A percentile compares a stretch with the other conserved stretches of the same genome.
Conservation (phyloP, 2,797 vertebrate species). For the Catamblyrhynchus diadema region DNA sequence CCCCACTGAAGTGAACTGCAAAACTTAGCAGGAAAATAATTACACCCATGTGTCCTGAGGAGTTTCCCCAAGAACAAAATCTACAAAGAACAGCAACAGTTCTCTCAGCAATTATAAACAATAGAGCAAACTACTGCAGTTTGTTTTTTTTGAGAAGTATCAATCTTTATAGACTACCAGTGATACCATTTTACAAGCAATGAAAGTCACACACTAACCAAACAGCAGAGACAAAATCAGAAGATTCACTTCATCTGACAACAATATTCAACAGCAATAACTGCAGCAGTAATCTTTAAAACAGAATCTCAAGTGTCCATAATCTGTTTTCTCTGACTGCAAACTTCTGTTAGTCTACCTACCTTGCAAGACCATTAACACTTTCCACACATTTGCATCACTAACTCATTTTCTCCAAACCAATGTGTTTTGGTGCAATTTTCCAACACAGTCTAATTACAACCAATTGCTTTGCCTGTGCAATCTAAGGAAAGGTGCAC, state of each 20-base stretch:
- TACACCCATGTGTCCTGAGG: background rate
- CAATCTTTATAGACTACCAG: background rate
- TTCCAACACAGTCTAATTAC: background rate
- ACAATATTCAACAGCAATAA: background rate
- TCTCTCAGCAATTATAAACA: background rate
- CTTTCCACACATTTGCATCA: background rate
- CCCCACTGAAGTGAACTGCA: background rate
- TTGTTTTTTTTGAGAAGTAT: background rate
- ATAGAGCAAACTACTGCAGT: background rate
- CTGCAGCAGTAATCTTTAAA: background rate
- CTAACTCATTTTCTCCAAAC: background rate
- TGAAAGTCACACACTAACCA: background rate
- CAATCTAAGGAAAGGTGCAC: background rate
- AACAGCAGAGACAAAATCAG: background rate
- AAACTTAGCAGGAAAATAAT: background rate
- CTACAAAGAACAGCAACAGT: background rate
- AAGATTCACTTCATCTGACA: background rate
- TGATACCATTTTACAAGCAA: background rate
- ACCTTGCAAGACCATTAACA: background rate
- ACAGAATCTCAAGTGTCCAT: background rate
- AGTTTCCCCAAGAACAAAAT: background rate
- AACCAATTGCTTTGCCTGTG: background rate
- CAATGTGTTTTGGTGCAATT: background rate
- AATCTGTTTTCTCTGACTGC: background rate
- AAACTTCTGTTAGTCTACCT: background rate